Base-by-base conservation (phyloP, 1,140 invertebrate genomes). In the Heliconius nattereri region DNA sequence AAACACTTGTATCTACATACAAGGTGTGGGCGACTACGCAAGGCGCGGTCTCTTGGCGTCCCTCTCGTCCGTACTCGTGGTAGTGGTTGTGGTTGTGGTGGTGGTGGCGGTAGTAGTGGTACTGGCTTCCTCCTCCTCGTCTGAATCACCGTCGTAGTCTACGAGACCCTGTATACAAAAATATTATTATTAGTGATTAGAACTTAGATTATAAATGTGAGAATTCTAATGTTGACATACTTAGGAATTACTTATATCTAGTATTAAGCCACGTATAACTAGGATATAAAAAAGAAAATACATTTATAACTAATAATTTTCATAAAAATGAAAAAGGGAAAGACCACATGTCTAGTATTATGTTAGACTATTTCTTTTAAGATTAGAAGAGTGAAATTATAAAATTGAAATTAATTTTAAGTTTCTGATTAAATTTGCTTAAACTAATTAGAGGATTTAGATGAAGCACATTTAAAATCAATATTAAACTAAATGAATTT, bases 81-180 rank as follows among this genome's bases (percentile, higher is more conserved):
- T 66, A 29, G 54, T 57, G n/a, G 54, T 57, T 1, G n/a, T 57
- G 54, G 54, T 57, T n/a, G 54, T 57, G 8, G 54, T 57, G 20
- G 54, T 57, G 7, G 54, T 57, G n/a, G 54, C 54, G 23, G 23
- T 26, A 26, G 60, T n/a, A 16, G 20, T 26, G 23, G 23, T 26
- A 66, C 60, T n/a, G 13, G 98, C 97, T 79, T 98, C 97, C 75
- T 98, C 98, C 84, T 99, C 98, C 85, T 99, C 98, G 86, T 99
- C 98, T 1, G 98, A 98, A 92, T 99, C 98, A 78, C 98, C 98
- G 89, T 99, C 98, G 92, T 99, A 99, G 91, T 99, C 98, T 35
- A 99, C 98, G 82, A 99, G 96, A 85, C 98, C 98, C 98, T 98
- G 71, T 52, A 23, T n/a, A 6, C 13, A 73, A 23, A 23, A 32